Conservation (phyloP, 2,888 invertebrate genomes). For the Plusia festucae region DNA sequence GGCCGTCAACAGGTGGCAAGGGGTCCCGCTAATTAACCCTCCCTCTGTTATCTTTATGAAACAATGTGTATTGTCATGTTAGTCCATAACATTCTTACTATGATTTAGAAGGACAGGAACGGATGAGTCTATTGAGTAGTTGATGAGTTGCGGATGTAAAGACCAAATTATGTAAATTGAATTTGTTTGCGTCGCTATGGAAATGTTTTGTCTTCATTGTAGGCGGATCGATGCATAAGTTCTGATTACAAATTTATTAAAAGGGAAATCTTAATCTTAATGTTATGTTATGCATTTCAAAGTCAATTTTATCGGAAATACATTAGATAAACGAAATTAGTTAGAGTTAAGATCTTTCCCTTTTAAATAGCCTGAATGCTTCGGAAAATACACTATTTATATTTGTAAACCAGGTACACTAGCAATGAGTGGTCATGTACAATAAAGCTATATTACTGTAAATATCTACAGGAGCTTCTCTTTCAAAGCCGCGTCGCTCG, state of each 20-base stretch:
- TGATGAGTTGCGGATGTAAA: constrained; percentile 6
- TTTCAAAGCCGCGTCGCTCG: constrained; percentile 35
- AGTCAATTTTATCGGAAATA: no score
- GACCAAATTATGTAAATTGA: constrained; percentile 12
- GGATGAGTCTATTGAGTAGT: constrained; percentile 29
- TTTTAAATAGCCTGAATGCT: no score
- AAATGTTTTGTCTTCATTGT: neutral
- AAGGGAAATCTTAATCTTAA: no score
- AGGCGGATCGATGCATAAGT: no score
- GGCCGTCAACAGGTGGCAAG: constrained; percentile 48
- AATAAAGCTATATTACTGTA: constrained; percentile 19
- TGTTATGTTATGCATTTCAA: no score
- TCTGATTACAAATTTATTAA: no score
- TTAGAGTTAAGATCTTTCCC: no score
- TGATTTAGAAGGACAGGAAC: constrained; percentile 14
- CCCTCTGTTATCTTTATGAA: constrained; percentile 53
- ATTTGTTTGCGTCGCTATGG: neutral
- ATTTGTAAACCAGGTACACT: neutral
- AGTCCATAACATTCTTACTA: constrained; percentile 18
- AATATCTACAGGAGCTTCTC: constrained; percentile 15
- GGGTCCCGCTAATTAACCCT: constrained; percentile 43
- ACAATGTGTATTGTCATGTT: constrained; percentile 39
- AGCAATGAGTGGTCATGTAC: neutral
- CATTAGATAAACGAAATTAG: no score
- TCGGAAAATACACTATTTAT: neutral